Conservation (phyloP, 1,140 invertebrate species). For the Wiebesia pumilae region DNA sequence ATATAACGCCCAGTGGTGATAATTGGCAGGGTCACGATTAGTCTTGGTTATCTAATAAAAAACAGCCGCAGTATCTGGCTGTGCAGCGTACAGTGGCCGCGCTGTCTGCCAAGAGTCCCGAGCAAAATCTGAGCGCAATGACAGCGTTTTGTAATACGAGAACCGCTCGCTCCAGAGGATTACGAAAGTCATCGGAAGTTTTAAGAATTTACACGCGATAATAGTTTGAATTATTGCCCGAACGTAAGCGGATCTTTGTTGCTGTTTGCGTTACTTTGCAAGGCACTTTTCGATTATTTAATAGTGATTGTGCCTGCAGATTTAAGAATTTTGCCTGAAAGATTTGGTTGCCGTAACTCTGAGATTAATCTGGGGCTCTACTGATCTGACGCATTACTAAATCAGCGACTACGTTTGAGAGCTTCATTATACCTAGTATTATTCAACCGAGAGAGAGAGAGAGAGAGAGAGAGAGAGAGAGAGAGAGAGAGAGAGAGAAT, state of each 20-base stretch:
- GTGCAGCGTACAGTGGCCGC: constrained; percentile 51
- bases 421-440: not conserved
- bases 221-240: not conserved
- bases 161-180: not conserved
- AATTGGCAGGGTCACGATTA: constrained; percentile 62
- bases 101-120: constrained; percentile 20
- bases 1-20: constrained; percentile 36
- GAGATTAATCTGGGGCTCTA: too few species aligned
- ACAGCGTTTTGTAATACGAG: not conserved
- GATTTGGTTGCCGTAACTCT: not conserved
- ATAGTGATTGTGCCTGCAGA: not conserved
- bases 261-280: too few species aligned
- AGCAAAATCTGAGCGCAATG: not conserved
- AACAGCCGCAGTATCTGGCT: constrained; percentile 52
- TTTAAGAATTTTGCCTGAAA: not conserved
- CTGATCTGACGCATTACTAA: too few species aligned
- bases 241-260: too few species aligned
- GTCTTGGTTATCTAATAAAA: constrained; percentile 60
- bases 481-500: too few species aligned
- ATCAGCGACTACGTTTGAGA: too few species aligned
- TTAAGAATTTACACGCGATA: not conserved
- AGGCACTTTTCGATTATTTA: not conserved
- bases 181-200: not conserved
- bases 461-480: too few species aligned
- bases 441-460: not conserved